Percentiles rank a stretch among this genome's conserved stretches.
Evolutionary conservation across 2,113 vertebrate genomes (phyloP).

Genomic region (Nyctibius bracteatus): DNA sequence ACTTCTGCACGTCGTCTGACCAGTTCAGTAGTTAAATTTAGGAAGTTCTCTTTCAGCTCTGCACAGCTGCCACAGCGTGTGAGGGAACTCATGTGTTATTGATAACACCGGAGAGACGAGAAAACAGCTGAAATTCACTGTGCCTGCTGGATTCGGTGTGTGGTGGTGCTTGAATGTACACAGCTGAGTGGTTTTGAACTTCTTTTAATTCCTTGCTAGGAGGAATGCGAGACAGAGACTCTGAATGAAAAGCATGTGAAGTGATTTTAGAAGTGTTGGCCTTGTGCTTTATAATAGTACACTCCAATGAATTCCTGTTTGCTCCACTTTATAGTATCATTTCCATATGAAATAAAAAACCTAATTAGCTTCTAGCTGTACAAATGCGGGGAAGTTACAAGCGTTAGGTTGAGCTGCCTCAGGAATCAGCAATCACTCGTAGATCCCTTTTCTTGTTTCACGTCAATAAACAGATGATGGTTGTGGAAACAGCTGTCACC

Average conservation of each 20-base stretch:
- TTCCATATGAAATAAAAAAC: slow-evolving; percentile 68
- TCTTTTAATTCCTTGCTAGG: slow-evolving; percentile 39
- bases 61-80: slow-evolving; percentile 35
- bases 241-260: slow-evolving; percentile 39
- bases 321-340: slow-evolving; percentile 16
- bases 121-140: slow-evolving; percentile 49
- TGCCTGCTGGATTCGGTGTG: not conserved
- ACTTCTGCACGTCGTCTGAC: not conserved
- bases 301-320: not conserved
- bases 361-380: slow-evolving; percentile 32
- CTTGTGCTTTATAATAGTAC: slow-evolving; percentile 8
- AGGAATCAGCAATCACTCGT: not conserved
- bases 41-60: not conserved
- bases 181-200: slow-evolving; percentile 50
- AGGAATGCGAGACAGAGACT: slow-evolving; percentile 24
- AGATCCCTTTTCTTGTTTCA: slow-evolving; percentile 8
- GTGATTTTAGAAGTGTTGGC: slow-evolving; percentile 40
- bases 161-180: slow-evolving; percentile 47
- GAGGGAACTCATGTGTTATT: slow-evolving; percentile 47
- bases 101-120: slow-evolving; percentile 27
- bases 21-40: slow-evolving; percentile 30
- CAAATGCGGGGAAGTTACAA: not conserved
- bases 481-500: slow-evolving; percentile 73
- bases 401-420: not conserved
- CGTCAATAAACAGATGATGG: slow-evolving; percentile 19